phyloP scores from a whole-genome alignment of 1,140 invertebrate genomes.

The Mylabris phalerata region DNA sequence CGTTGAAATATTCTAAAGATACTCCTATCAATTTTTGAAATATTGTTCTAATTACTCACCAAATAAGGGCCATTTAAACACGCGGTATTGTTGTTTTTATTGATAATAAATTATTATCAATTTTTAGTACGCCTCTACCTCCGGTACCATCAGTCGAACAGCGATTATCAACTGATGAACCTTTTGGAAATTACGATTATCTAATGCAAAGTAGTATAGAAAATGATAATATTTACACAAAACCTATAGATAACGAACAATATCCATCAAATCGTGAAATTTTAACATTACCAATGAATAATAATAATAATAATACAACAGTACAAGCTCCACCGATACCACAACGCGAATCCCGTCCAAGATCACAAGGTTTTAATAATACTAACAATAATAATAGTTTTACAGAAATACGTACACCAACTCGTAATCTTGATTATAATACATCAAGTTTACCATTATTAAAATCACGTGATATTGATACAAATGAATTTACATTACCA shows the following conservation, averaged over 20 bases:
- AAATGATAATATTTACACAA: slow-evolving; percentile 59
- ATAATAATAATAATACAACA: neutral
- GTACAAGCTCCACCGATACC: slow-evolving; percentile 50
- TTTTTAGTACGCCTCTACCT: slow-evolving; percentile 60
- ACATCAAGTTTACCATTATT: slow-evolving; percentile 41
- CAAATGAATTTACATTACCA: slow-evolving; percentile 40
- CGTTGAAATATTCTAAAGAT: too few species aligned
- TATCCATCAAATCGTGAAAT: slow-evolving; percentile 33
- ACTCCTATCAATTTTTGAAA: too few species aligned
- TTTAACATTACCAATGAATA: slow-evolving; percentile 34
- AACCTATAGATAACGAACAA: slow-evolving; percentile 43
- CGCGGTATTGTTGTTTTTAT: neutral
- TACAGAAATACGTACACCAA: slow-evolving; percentile 37
- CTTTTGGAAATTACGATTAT: slow-evolving; percentile 42
- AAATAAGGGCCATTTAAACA: too few species aligned
- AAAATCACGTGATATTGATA: slow-evolving; percentile 38
- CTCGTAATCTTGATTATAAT: slow-evolving; percentile 39
- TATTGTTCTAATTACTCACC: too few species aligned
- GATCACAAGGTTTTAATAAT: slow-evolving; percentile 50
- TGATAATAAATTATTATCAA: slow-evolving; percentile 12
- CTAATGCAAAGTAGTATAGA: slow-evolving; percentile 42
- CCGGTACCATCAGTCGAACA: slow-evolving; percentile 57
- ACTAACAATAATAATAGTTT: slow-evolving; percentile 27
- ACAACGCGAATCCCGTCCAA: slow-evolving; percentile 49
- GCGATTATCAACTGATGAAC: slow-evolving; percentile 38